These are phyloP conservation scores for Polymixis lichenea DNA, from an alignment of 2,888 invertebrate genomes.

Conservation along the genomic window DNA sequence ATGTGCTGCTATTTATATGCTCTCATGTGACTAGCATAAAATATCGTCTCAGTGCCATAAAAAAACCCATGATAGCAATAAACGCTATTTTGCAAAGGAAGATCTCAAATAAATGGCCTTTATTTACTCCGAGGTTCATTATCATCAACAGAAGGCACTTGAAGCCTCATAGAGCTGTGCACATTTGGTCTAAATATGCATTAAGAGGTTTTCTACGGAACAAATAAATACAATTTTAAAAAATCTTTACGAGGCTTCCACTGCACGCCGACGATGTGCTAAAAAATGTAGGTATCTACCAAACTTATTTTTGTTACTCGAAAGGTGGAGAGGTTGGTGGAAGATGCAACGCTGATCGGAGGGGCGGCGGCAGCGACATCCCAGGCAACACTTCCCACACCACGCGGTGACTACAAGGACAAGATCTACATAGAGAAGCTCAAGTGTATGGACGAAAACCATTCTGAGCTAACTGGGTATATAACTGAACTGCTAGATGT, in stretches of 20 bases:
- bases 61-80: neutral
- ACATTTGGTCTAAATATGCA: neutral
- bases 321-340: constrained; percentile 84
- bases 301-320: neutral
- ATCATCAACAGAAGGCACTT: neutral
- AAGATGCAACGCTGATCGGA: constrained; percentile 81
- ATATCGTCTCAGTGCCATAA: neutral
- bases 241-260: neutral
- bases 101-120: neutral
- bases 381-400: constrained; percentile 51
- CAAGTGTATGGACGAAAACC: constrained; percentile 86
- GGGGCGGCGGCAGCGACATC: constrained; percentile 67
- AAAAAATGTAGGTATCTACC: neutral
- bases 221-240: neutral
- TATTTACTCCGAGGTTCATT: neutral
- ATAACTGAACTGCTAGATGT: neutral
- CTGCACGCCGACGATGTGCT: neutral
- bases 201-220: neutral
- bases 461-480: constrained; percentile 86
- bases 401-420: constrained; percentile 81
- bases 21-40: neutral
- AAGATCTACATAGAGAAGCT: constrained; percentile 84
- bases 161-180: neutral
- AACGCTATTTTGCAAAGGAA: neutral
- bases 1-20: neutral